Conservation (phyloP, 2,888 invertebrate genomes). For the Trypoxylon attenuatum region DNA sequence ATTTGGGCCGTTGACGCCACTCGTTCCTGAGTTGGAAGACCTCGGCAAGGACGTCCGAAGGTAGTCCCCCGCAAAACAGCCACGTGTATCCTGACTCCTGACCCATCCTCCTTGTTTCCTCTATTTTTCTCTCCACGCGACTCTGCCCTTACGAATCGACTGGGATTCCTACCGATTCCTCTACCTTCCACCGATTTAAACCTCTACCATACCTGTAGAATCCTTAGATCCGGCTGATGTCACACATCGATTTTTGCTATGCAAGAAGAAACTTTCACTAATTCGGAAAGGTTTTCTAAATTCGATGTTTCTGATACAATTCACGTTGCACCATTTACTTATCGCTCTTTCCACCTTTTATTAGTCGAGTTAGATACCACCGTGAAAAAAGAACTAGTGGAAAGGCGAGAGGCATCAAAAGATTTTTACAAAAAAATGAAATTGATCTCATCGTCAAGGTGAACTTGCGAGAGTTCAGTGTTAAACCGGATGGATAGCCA, state of each 20-base stretch:
- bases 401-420: slow-evolving; percentile 4
- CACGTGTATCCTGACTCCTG: slow-evolving; percentile 29
- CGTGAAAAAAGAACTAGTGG: slow-evolving; percentile 1
- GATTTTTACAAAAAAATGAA: slow-evolving; percentile 23
- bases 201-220: neutral
- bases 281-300: no score
- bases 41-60: slow-evolving; percentile 68
- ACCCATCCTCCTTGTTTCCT: slow-evolving; percentile 3
- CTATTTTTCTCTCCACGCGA: slow-evolving; percentile 6
- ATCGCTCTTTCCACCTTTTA: neutral
- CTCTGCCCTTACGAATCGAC: neutral
- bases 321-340: no score
- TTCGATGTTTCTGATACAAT: neutral
- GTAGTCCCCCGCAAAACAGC: slow-evolving; percentile 25
- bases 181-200: slow-evolving; percentile 2
- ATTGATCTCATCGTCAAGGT: slow-evolving; percentile 46
- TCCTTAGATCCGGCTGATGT: no score
- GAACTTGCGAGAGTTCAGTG: slow-evolving; percentile 30
- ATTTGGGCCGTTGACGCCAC: slow-evolving; percentile 67
- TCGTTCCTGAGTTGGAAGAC: slow-evolving; percentile 60
- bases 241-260: no score
- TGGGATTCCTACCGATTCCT: slow-evolving; percentile 6
- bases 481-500: slow-evolving; percentile 52
- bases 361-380: neutral
- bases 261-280: no score